Evolutionary conservation across 2,888 invertebrate species (phyloP).

Genomic region (Hyalella azteca): DNA sequence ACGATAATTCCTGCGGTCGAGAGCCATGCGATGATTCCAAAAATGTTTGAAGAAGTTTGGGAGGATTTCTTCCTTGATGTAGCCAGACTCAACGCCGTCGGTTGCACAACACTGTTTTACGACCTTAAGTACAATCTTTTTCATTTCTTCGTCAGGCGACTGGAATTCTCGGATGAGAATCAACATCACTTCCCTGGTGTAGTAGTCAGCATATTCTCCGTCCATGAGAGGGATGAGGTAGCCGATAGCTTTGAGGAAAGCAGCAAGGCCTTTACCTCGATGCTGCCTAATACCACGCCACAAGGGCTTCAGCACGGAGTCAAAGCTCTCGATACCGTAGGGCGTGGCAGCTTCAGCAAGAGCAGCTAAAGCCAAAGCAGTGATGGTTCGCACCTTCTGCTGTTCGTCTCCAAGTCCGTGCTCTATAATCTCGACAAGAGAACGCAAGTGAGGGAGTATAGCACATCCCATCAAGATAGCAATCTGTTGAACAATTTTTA

Average conservation of each 20-base stretch:
- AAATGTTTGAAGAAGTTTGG: constrained; percentile 99
- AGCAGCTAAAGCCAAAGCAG: constrained; percentile 96
- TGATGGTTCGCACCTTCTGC: constrained; percentile 98
- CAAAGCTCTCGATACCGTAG: constrained; percentile 99
- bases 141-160: constrained; percentile 99
- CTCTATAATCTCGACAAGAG: constrained; percentile 98
- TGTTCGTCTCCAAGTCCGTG: constrained; percentile 98
- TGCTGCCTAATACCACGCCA: constrained; percentile 97
- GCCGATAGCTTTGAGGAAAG: constrained; percentile 99
- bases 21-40: constrained; percentile 99
- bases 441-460: constrained; percentile 96
- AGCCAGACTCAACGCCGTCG: constrained; percentile 98
- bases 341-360: constrained; percentile 99
- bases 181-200: constrained; percentile 98
- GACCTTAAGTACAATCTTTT: constrained; percentile 98
- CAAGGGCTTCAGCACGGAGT: constrained; percentile 96
- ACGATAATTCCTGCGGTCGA: constrained; percentile 95
- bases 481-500: constrained; percentile 99
- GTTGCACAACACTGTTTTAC: constrained; percentile 99
- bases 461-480: constrained; percentile 99
- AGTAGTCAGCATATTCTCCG: constrained; percentile 99
- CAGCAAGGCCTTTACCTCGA: constrained; percentile 85
- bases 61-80: constrained; percentile 98
- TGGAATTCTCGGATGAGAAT: constrained; percentile 99
- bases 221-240: constrained; percentile 99